Evolutionary conservation across 1,140 invertebrate genomes (phyloP), one percentile per base, ranked within the genome.

Genomic region (Potamilus streckersoni): DNA sequence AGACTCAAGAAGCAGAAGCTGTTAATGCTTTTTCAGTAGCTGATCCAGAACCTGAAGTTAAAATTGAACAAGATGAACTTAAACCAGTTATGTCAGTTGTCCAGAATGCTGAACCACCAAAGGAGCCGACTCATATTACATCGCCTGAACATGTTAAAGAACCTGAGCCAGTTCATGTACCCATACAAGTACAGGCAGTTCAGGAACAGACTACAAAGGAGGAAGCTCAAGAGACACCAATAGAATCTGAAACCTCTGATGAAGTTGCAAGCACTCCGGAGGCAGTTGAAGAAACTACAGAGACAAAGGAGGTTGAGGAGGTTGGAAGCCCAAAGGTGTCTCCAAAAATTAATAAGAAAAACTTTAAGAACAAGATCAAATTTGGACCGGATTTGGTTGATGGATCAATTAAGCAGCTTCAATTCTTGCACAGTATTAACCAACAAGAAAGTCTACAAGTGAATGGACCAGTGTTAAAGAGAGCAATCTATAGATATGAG

Each of bases 401-500:
- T 23, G 70, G 71, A 8, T 76, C 83, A 16, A 38, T 82, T 19
- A 79, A 82, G 68, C 82, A 85, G 56, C 66, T 84, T 55, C 16
- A 69, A 38, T 85, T 86, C 69, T 69, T 86, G 12, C 64, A 81
- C 19, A 70, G 67, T n/a, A 79, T 86, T 0, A 78, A 83, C 38
- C 76, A 74, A 15, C 63, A 82, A n/a, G 69, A 77, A 19, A 66
- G 61, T 20, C 69, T 88, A 17, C 80, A 78, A 69, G 71, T 83
- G 49, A 79, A 79, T 20, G 69, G 64, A 38, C 62, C 38, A 49
- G 38, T 86, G 19, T 66, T 87, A 15, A 69, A 81, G 20, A 77
- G 78, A 19, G 90, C 91, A 12, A 81, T 92, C 61, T 82, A 89
- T 27, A 83, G 91, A 72, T 92, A 92, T 82, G 90, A 91, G 83